phyloP scores from a whole-genome alignment of 2,113 vertebrate species.

The Ondatra zibethicus region DNA sequence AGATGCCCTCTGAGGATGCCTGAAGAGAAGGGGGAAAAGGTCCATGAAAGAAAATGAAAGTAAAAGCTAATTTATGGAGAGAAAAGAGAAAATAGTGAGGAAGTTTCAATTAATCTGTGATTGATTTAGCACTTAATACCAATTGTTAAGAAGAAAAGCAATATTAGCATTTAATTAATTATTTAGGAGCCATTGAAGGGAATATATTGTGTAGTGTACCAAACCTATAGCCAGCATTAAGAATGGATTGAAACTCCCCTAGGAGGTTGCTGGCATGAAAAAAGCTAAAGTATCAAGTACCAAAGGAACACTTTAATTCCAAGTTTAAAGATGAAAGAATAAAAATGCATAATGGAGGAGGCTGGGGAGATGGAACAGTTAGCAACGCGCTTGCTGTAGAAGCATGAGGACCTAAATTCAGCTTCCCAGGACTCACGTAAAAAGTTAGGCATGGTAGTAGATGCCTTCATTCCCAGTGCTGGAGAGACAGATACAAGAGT shows the following conservation, averaged over 20 bases:
- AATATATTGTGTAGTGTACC: conserved; percentile 60
- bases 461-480: no score
- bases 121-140: conserved; percentile 85
- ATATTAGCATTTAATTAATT: conserved; percentile 82
- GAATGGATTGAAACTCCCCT: conserved; percentile 62
- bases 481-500: no score
- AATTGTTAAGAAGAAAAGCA: conserved; percentile 78
- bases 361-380: background rate
- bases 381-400: background rate
- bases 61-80: conserved; percentile 79
- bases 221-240: conserved; percentile 60
- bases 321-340: conserved; percentile 48
- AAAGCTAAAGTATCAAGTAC: conserved; percentile 51
- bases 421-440: background rate
- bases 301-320: background rate
- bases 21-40: conserved; percentile 83
- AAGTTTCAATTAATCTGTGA: conserved; percentile 84
- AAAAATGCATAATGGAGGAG: conserved; percentile 40
- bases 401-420: background rate
- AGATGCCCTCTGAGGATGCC: conserved; percentile 87
- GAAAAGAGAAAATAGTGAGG: conserved; percentile 75
- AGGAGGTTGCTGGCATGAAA: conserved; percentile 60
- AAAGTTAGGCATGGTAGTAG: background rate
- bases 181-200: conserved; percentile 78
- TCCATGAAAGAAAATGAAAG: conserved; percentile 84